Percentiles rank a stretch among this genome's conserved stretches.
Evolutionary conservation across 2,797 vertebrate species (phyloP).

Genomic region (Schizothorax lantsangensis): DNA sequence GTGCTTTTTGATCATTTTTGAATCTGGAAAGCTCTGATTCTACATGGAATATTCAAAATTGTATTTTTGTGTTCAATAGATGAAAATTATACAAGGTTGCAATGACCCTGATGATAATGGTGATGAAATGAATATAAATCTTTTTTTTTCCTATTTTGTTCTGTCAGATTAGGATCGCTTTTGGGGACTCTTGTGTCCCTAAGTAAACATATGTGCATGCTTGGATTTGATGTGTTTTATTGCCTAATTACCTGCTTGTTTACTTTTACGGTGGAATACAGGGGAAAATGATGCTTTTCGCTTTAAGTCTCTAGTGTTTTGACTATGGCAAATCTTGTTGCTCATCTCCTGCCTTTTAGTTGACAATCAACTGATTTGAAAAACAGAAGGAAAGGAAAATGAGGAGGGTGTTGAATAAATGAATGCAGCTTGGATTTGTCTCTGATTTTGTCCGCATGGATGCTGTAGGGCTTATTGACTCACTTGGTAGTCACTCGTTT

Average conservation of each 20-base stretch:
- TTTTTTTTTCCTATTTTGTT: not conserved
- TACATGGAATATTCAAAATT: not conserved
- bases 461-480: slow-evolving; percentile 11
- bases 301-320: slow-evolving; percentile 4
- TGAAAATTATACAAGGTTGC: not conserved
- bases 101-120: not conserved
- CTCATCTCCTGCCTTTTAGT: slow-evolving; percentile 11
- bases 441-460: not conserved
- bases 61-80: not conserved
- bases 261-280: not conserved
- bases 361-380: not conserved
- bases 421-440: slow-evolving; percentile 5
- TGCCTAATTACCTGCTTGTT: slow-evolving; percentile 26
- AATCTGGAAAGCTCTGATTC: not conserved
- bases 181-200: not conserved
- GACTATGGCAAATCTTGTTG: not conserved
- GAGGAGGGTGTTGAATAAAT: slow-evolving; percentile 24
- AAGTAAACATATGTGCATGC: not conserved
- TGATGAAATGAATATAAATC: not conserved
- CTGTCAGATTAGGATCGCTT: not conserved
- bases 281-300: not conserved
- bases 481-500: slow-evolving; percentile 1
- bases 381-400: slow-evolving; percentile 17
- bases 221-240: not conserved
- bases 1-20: not conserved